Evolutionary conservation across 2,888 invertebrate species (phyloP), one percentile per base, ranked within the genome.

Genomic region (Amorpha juglandis): DNA sequence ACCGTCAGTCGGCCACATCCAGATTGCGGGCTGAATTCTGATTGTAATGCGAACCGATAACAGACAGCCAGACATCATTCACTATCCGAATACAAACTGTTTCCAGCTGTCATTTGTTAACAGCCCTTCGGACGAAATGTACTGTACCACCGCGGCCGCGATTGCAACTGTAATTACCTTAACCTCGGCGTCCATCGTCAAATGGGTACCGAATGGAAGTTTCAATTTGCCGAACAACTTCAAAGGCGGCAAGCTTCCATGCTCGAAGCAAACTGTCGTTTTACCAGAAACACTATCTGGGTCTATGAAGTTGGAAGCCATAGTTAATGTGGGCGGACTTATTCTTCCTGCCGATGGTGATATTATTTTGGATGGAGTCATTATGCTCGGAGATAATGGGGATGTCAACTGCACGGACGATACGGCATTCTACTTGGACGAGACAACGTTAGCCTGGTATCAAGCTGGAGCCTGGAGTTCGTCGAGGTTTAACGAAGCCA

Each of bases 381-480:
- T 90, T 64, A 70, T 71, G 16, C 74, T 92, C 9, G 91, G 92
- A 35, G 72, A 83, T 48, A 67, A 71, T 1, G 72, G 74, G 1
- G 89, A 90, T n/a, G 74, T 68, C 1, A 84, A 84, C 63, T 85
- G 85, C 64, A 78, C 77, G 3, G 78, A 82, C 58, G 82, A 83
- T 0, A 84, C 86, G 52, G 75, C 83, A 1, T 84, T 86, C 70
- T 91, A 87, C 65, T 69, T 84, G 47, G 88, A 89, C 47, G 87
- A 83, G 62, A 76, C 83, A 0, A 71, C 75, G 3, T 82, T 84
- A 2, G 76, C 83, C 1, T 93, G 94, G 94, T 74, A 76, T 1
- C 83, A 91, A 74, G 86, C 91, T 0, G 86, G 87, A 55, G 90
- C 87, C 14, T 94, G 94, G 94, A 83, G 78, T 16, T 90, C 89